Percentiles rank a stretch among this genome's conserved stretches.
phyloP scores from a whole-genome alignment of 1,140 invertebrate species.

The Hycleus phaleratus region DNA sequence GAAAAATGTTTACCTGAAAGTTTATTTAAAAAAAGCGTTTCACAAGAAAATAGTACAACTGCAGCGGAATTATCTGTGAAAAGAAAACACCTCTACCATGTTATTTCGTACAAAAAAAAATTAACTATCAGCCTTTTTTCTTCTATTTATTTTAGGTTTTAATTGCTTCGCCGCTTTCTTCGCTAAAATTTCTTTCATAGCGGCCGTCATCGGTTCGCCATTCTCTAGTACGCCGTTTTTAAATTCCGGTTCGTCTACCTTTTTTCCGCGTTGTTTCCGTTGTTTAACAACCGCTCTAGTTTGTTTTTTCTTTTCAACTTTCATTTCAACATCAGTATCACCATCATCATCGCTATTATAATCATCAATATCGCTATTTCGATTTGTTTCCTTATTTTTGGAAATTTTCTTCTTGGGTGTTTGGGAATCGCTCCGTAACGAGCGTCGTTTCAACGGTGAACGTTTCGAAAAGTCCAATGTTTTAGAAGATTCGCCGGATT shows the following conservation, averaged over 20 bases:
- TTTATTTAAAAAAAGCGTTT: no score
- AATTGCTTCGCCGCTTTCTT: background rate
- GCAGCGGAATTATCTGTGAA: no score
- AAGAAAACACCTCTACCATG: no score
- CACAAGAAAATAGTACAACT: no score
- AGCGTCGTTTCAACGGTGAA: background rate
- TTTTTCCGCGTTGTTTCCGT: background rate
- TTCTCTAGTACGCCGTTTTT: background rate
- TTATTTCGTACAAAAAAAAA: no score
- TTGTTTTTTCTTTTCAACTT: slow-evolving; percentile 6
- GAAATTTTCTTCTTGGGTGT: background rate
- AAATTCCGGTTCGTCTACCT: background rate
- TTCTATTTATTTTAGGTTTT: background rate
- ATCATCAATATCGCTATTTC: background rate
- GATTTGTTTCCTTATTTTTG: no score
- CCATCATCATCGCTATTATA: background rate
- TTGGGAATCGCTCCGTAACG: background rate
- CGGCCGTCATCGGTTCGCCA: background rate
- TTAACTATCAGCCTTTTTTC: background rate
- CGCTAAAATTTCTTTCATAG: slow-evolving; percentile 1
- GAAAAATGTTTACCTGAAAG: no score
- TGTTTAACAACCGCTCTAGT: no score
- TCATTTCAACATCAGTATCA: background rate
- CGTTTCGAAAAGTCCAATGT: slow-evolving; percentile 26
- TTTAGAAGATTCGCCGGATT: slow-evolving; percentile 32